Evolutionary conservation across 2,797 vertebrate species (phyloP), one percentile per base, ranked within the genome.

Genomic region (Ispidina lecontei): DNA sequence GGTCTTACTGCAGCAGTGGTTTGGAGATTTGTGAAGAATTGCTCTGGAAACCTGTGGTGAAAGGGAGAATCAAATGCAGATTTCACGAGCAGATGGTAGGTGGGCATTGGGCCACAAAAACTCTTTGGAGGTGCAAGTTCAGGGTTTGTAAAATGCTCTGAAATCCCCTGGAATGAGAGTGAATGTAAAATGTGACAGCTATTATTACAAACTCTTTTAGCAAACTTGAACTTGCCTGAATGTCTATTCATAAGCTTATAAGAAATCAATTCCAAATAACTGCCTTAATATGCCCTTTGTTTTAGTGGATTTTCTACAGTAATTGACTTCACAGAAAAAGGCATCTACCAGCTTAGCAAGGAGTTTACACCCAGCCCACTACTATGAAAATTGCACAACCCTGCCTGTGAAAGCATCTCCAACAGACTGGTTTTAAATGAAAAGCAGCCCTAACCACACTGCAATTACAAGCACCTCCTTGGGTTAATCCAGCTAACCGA

Each of bases 181-280:
- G 70, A 87, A 91, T 75, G 73, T 75, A 64, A 86, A 84, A 85
- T 25, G 55, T 83, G 87, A 74, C 87, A 86, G 74, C 80, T 84
- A 18, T 79, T 94, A 70, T 81, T 79, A 87, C 37, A 77, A 95
- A 93, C 86, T 89, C 87, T 77, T 74, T 68, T 65, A 41, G 65
- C 73, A 90, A 80, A 92, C 80, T 63, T 84, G 80, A 96, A 90
- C 79, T 90, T 70, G 44, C 43, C 54, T 54, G 89, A 22, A 28
- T 49, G 68, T 81, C 89, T 91, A 8, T 86, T 91, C 91, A 91
- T 84, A 89, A 91, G 65, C 84, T 90, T 67, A 79, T 88, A 90
- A 87, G 82, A 75, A 80, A 94, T 82, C 75, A 89, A 91, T 87
- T 88, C 64, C 71, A 76, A 91, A 84, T 92, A 87, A 94, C 87